Evolutionary conservation across 2,113 vertebrate genomes (phyloP), one percentile per base, ranked within the genome.

Genomic region (Phyllostomus hastatus): DNA sequence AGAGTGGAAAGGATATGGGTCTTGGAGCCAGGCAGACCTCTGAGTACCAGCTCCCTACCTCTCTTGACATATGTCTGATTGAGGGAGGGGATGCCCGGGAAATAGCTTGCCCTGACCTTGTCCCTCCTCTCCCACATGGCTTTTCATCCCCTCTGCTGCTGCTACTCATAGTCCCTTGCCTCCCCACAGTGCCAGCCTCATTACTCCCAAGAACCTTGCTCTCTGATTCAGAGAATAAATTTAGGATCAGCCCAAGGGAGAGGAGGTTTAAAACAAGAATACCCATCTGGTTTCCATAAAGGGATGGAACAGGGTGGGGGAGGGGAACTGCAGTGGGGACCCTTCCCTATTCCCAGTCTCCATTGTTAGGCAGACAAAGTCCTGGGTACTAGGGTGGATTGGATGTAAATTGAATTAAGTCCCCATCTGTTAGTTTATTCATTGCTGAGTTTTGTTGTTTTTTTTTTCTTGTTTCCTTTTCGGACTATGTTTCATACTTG

Each of bases 361-460:
- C 86, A 95, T 94, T 97, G 96, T 97, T 95, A 97, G 81, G 76
- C 87, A 95, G 93, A 95, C 54, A 67, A 97, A 97, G 92, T 96
- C 92, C 88, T 50, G 50, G 16, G 83, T 95, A 66, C 73, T 54
- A 20, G 88, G 78, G 52, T 91, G 88, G 81, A 64, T 94, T 92
- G 94, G 78, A 95, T 97, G 95, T 88, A 97, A 94, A 97, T 86
- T 92, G 94, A 97, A 97, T 97, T 96, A 94, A 96, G 78, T 91
- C 89, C 92, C 96, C 96, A 97, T 97, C 97, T 97, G 97, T 92
- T 95, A 96, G 95, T 93, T 91, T 96, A 97, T 95, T 98, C 95
- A 95, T 88, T 88, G 48, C n/a, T 46, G 59, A 95, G 73, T 73
- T 75, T 86, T 48, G 61, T 75, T 72, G 17, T 31, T 19, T 35